Evolutionary conservation across 1,140 invertebrate genomes (phyloP).

Genomic region (Sinonovacula constricta): DNA sequence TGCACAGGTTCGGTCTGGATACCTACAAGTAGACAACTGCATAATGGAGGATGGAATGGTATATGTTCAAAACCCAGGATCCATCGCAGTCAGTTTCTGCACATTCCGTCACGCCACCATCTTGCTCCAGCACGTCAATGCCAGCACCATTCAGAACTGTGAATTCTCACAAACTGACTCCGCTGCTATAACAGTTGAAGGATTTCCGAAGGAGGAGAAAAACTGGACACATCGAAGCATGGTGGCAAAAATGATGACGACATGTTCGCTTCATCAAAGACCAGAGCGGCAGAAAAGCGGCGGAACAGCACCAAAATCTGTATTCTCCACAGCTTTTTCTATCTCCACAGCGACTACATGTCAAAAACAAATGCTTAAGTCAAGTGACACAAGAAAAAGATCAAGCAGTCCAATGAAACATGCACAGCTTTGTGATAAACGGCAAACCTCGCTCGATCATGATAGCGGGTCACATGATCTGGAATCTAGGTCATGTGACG

Average conservation of each 20-base stretch:
- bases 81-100: slow-evolving; percentile 68
- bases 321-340: slow-evolving; percentile 54
- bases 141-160: slow-evolving; percentile 72
- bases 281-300: slow-evolving; percentile 29
- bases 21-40: slow-evolving; percentile 74
- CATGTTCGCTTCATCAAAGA: slow-evolving; percentile 49
- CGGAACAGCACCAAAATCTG: slow-evolving; percentile 33
- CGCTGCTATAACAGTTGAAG: slow-evolving; percentile 70
- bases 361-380: slow-evolving; percentile 52
- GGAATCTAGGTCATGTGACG: slow-evolving; percentile 19
- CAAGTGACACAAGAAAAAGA: neutral
- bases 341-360: slow-evolving; percentile 54
- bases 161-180: slow-evolving; percentile 72
- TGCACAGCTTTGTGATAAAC: neutral
- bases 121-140: slow-evolving; percentile 69
- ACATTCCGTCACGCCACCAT: slow-evolving; percentile 71
- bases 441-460: neutral
- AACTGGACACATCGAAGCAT: slow-evolving; percentile 70
- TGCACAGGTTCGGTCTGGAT: slow-evolving; percentile 65
- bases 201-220: slow-evolving; percentile 68
- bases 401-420: neutral
- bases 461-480: slow-evolving; percentile 25
- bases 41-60: slow-evolving; percentile 74
- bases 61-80: slow-evolving; percentile 67
- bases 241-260: slow-evolving; percentile 51